Percentiles rank a stretch among this genome's conserved stretches.
Conservation (phyloP, 2,888 invertebrate species). For the Lycocerus yunnanus region DNA sequence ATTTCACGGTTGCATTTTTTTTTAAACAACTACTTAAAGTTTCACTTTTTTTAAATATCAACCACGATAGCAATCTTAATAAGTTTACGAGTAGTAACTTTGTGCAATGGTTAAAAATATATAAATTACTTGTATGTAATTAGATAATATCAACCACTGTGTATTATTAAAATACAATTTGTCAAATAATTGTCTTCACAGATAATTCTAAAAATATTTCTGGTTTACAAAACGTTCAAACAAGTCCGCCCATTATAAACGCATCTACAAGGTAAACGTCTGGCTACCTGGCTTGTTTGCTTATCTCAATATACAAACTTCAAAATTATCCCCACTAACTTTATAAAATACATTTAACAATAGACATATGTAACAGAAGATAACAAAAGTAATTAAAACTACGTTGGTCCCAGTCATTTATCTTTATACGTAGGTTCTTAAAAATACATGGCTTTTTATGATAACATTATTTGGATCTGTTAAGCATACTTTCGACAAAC, state of each 20-base stretch:
- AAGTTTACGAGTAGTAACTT: background rate
- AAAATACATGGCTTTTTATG: background rate
- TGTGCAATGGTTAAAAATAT: background rate
- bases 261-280: conserved; percentile 38
- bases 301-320: conserved; percentile 12
- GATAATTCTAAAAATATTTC: conserved; percentile 5
- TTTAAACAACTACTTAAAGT: background rate
- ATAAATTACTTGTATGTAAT: background rate
- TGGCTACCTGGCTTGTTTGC: conserved; percentile 32
- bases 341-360: background rate
- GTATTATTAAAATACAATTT: conserved; percentile 5
- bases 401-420: background rate
- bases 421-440: background rate
- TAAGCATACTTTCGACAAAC: background rate
- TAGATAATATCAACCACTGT: background rate
- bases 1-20: background rate
- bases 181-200: conserved; percentile 4
- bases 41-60: background rate
- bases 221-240: conserved; percentile 49
- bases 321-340: conserved; percentile 1
- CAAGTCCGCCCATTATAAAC: conserved; percentile 64
- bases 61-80: background rate
- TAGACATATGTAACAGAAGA: conserved; percentile 1
- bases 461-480: background rate
- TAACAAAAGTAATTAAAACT: conserved; percentile 1